phyloP scores from a whole-genome alignment of 2,797 vertebrate genomes.

The Protonibea diacanthus region DNA sequence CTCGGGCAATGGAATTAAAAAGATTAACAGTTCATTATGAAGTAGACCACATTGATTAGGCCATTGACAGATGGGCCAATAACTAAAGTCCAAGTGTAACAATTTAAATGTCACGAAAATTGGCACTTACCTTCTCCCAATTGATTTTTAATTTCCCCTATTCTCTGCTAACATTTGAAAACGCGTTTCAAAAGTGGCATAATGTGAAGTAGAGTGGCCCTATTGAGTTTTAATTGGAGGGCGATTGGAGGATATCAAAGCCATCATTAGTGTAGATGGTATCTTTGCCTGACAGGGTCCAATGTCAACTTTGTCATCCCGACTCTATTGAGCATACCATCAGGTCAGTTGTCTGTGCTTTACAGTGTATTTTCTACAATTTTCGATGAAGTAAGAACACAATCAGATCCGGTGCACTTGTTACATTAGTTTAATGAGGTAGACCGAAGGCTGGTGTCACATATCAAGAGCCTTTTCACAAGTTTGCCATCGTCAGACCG shows the following conservation, averaged over 20 bases:
- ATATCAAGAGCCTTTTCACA: constrained; percentile 31
- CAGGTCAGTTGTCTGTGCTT: constrained; percentile 37
- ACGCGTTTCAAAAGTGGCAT: constrained; percentile 65
- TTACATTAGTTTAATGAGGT: constrained; percentile 26
- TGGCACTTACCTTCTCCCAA: constrained; percentile 78
- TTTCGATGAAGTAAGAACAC: constrained; percentile 34
- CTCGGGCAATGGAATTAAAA: constrained; percentile 86
- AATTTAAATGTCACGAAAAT: constrained; percentile 83
- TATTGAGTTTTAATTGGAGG: constrained; percentile 68
- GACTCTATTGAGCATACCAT: constrained; percentile 20
- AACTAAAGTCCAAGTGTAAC: constrained; percentile 84
- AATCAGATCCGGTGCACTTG: constrained; percentile 31
- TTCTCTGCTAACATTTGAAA: constrained; percentile 78
- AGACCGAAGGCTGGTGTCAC: constrained; percentile 39
- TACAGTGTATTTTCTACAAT: not conserved
- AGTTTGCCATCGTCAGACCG: constrained; percentile 36
- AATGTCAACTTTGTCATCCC: constrained; percentile 60
- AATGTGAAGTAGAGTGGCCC: constrained; percentile 65
- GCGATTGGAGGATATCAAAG: constrained; percentile 66
- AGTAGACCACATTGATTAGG: constrained; percentile 84
- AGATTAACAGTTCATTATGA: constrained; percentile 89
- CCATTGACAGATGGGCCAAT: constrained; percentile 83
- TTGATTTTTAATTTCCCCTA: constrained; percentile 80
- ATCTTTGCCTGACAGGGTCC: constrained; percentile 61
- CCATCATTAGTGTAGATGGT: constrained; percentile 61